A percentile compares a stretch with the other conserved stretches of the same genome.
These are phyloP conservation scores for Heliconius hermathena DNA, from an alignment of 1,140 invertebrate genomes.

Conservation along the genomic window DNA sequence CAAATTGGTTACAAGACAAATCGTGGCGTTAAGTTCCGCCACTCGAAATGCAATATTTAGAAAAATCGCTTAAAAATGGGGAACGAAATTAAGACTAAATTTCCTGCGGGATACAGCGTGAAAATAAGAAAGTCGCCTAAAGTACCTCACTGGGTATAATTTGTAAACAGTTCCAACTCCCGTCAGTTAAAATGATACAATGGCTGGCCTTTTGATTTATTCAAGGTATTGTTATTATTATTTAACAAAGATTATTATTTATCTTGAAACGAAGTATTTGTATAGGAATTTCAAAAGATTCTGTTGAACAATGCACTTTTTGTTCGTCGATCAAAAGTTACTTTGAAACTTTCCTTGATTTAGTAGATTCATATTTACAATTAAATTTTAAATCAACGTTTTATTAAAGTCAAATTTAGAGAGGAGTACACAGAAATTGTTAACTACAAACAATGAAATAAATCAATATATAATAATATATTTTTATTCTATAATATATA, in stretches of 20 bases:
- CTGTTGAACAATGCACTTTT: conserved; percentile 6
- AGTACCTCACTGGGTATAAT: not conserved
- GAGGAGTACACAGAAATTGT: too few relatives aligned
- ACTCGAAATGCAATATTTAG: too few relatives aligned
- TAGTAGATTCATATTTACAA: not conserved
- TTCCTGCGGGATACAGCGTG: not conserved
- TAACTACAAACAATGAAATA: too few relatives aligned
- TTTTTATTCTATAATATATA: too few relatives aligned
- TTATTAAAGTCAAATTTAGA: not conserved
- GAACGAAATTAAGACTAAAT: not conserved
- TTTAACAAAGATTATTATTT: not conserved
- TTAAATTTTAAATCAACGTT: conserved; percentile 2
- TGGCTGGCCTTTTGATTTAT: not conserved
- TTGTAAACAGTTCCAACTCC: not conserved
- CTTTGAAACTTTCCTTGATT: conserved; percentile 10
- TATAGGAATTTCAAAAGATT: conserved; percentile 6
- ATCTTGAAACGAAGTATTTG: conserved; percentile 2
- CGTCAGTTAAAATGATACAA: not conserved
- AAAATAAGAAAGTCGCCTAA: not conserved
- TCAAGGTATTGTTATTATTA: not conserved
- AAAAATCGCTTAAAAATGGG: rapidly evolving
- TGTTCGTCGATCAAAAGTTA: not conserved
- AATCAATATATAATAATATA: too few relatives aligned
- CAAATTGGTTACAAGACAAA: not conserved
- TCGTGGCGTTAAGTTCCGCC: not conserved